Percentiles rank a stretch among this genome's conserved stretches.
Evolutionary conservation across 2,113 vertebrate genomes (phyloP).

Genomic region (Hemichromis elongatus): DNA sequence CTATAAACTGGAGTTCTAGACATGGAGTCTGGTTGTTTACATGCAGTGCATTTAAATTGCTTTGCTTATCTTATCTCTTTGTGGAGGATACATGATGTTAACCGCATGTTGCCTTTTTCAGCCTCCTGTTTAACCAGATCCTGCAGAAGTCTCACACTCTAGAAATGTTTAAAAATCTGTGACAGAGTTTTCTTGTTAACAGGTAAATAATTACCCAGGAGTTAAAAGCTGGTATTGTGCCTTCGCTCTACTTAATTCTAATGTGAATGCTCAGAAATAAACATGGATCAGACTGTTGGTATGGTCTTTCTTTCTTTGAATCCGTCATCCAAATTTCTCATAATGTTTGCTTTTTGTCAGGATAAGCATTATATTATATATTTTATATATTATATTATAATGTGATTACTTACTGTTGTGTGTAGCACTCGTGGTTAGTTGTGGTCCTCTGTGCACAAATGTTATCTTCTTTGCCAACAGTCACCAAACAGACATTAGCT

Average conservation of each 20-base stretch:
- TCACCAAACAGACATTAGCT: neutral
- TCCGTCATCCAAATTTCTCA: neutral
- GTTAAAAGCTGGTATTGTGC: slow-evolving; percentile 25
- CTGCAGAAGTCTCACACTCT: neutral
- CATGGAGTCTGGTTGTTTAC: slow-evolving; percentile 23
- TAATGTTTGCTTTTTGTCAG: neutral
- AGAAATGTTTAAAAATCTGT: neutral
- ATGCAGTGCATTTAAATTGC: neutral
- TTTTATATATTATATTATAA: too few relatives aligned
- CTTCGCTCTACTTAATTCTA: slow-evolving; percentile 22
- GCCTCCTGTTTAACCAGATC: neutral
- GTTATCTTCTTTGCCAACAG: neutral
- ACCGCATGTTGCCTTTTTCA: neutral
- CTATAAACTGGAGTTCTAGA: neutral
- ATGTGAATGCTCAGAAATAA: slow-evolving; percentile 35
- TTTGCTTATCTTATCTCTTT: neutral
- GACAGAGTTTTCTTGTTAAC: neutral
- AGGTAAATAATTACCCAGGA: neutral
- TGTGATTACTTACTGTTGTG: neutral
- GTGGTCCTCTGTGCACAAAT: neutral
- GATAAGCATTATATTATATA: neutral
- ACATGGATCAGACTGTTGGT: slow-evolving; percentile 21
- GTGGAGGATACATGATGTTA: neutral
- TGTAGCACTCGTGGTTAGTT: neutral
- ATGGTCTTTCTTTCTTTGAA: neutral